These are phyloP conservation scores for Meles meles DNA, from an alignment of 2,113 vertebrate species.

Conservation along the genomic window DNA sequence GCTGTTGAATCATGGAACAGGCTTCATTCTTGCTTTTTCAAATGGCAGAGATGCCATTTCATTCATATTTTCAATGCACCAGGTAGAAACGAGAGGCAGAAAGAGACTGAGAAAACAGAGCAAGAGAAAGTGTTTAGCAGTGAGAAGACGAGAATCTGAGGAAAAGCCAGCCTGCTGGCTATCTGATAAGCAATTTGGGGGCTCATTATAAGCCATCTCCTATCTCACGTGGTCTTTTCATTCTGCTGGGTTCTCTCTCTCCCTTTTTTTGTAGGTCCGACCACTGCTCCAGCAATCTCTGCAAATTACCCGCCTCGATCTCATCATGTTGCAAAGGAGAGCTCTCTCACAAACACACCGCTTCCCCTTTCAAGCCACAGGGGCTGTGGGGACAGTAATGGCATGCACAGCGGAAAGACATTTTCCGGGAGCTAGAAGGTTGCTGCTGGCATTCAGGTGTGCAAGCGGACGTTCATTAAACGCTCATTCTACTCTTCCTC, in stretches of 20 bases:
- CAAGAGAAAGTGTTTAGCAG: constrained; percentile 50
- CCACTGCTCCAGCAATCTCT: constrained; percentile 63
- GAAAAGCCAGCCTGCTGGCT: constrained; percentile 52
- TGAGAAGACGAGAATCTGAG: constrained; percentile 43
- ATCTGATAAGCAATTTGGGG: constrained; percentile 66
- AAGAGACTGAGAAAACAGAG: constrained; percentile 51
- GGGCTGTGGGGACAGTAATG: constrained; percentile 61
- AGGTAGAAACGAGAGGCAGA: neutral
- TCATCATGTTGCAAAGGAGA: constrained; percentile 75
- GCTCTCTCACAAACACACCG: constrained; percentile 68
- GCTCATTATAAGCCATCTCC: constrained; percentile 70
- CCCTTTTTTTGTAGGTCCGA: constrained; percentile 66
- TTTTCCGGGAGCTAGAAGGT: constrained; percentile 70
- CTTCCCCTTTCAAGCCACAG: constrained; percentile 57
- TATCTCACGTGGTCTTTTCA: constrained; percentile 71
- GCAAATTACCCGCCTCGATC: constrained; percentile 77
- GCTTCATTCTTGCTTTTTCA: neutral
- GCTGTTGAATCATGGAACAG: neutral
- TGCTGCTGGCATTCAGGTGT: constrained; percentile 68
- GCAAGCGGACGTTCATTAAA: constrained; percentile 77
- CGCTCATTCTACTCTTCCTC: constrained; percentile 11
- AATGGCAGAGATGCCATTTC: neutral
- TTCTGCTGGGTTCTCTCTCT: neutral
- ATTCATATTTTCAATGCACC: neutral
- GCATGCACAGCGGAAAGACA: constrained; percentile 70